These are phyloP conservation scores for Temnopleurus reevesii DNA, from an alignment of 53 echinoderm and acorn worm species.

Conservation along the genomic window DNA sequence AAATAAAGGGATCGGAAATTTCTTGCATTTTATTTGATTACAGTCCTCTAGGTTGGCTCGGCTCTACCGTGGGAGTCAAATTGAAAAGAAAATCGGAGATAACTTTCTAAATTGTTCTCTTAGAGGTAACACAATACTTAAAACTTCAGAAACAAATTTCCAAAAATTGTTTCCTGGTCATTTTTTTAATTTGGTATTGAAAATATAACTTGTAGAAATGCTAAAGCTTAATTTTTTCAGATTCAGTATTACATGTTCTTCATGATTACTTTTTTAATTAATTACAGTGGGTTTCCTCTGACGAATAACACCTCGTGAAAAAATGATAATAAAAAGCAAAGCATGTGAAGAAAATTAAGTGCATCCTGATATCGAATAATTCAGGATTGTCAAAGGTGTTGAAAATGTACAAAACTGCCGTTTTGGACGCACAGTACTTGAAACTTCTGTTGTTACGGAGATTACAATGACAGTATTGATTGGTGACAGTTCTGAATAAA, in stretches of 20 bases:
- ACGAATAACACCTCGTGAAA: not conserved
- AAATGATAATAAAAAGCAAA: not conserved
- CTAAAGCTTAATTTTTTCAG: not conserved
- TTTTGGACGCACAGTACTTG: not conserved
- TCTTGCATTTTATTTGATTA: not conserved
- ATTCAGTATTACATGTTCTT: not conserved
- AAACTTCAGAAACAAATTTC: not conserved
- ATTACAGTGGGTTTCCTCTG: not conserved
- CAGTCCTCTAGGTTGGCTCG: not conserved
- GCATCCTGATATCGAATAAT: not conserved
- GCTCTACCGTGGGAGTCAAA: constrained; percentile 10
- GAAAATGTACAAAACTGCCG: not conserved
- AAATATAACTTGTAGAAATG: not conserved
- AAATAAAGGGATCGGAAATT: constrained; percentile 12
- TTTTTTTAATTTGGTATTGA: not conserved
- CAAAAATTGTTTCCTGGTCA: constrained; percentile 7
- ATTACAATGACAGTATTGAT: constrained; percentile 28
- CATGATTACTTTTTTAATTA: not conserved
- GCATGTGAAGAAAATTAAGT: not conserved
- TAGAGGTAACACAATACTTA: not conserved
- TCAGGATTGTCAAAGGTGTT: not conserved
- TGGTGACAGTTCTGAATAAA: not conserved
- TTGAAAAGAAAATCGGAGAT: not conserved
- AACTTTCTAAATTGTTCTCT: not conserved
- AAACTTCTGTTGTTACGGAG: not conserved